Evolutionary conservation across 2,113 vertebrate species (phyloP).

Genomic region (Microcebus griseorufus): DNA sequence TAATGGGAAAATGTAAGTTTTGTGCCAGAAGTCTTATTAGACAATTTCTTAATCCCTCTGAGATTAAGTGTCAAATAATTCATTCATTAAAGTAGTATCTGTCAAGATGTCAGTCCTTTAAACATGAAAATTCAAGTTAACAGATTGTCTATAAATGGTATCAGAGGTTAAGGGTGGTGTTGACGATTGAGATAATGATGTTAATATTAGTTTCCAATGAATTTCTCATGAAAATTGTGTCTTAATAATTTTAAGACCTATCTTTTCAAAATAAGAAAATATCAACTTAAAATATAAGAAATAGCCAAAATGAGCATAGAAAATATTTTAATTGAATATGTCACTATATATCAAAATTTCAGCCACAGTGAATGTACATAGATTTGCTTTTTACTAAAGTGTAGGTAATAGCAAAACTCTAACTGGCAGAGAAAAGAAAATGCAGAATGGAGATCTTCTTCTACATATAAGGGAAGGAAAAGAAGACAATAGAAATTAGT

Average conservation of each 20-base stretch:
- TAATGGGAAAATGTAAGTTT: background rate
- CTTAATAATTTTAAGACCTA: background rate
- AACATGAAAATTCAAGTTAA: background rate
- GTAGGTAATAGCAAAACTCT: background rate
- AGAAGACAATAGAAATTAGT: background rate
- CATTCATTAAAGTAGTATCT: background rate
- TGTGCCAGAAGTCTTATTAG: background rate
- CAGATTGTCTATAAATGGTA: background rate
- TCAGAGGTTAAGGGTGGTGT: background rate
- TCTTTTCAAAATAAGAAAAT: background rate
- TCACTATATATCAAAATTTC: background rate
- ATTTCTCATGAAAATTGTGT: background rate
- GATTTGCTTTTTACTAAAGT: background rate
- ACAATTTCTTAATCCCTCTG: background rate
- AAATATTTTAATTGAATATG: background rate
- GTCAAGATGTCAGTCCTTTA: background rate
- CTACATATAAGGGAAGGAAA: background rate
- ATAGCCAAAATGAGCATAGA: background rate
- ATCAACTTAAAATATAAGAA: background rate
- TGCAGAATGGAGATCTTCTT: accelerated
- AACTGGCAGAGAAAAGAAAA: background rate
- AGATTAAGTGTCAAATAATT: background rate
- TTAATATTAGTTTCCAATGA: background rate
- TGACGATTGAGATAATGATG: background rate
- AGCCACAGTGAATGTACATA: background rate